Conservation (phyloP, 1,140 invertebrate genomes). For the Danaus plexippus region DNA sequence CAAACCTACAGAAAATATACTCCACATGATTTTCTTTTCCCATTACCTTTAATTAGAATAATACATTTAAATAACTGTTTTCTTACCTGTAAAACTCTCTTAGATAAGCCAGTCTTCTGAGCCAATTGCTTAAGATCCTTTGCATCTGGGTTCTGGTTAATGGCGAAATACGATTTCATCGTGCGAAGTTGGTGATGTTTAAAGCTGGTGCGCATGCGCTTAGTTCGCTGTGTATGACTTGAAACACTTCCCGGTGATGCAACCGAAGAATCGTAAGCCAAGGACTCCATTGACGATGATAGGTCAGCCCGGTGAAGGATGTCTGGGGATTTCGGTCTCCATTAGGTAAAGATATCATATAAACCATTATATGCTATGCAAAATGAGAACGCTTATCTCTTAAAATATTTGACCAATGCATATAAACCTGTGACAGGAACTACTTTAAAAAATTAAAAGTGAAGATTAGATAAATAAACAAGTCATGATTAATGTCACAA, state of each 20-base stretch:
- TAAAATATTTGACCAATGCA: too few relatives aligned
- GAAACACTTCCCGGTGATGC: slow-evolving; percentile 78
- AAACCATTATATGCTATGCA: too few relatives aligned
- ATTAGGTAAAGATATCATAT: too few relatives aligned
- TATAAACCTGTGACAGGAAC: too few relatives aligned
- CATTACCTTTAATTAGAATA: too few relatives aligned
- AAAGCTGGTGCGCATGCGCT: slow-evolving; percentile 96
- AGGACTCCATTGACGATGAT: slow-evolving; percentile 83
- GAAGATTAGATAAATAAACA: too few relatives aligned
- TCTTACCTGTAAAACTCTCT: slow-evolving; percentile 93
- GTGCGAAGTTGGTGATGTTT: slow-evolving; percentile 97
- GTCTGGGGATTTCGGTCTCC: slow-evolving; percentile 62
- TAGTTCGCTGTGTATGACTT: slow-evolving; percentile 77
- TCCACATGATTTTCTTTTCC: too few relatives aligned
- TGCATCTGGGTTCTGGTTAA: slow-evolving; percentile 98
- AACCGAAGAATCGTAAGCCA: slow-evolving; percentile 81
- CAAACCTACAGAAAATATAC: slow-evolving; percentile 81
- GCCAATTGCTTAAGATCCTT: slow-evolving; percentile 96
- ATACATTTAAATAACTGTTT: background rate
- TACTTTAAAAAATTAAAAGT: too few relatives aligned
- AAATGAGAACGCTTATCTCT: too few relatives aligned
- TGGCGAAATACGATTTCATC: slow-evolving; percentile 97
- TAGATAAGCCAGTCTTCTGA: slow-evolving; percentile 96
- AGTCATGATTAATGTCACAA: too few relatives aligned
- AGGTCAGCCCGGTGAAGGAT: slow-evolving; percentile 81